These are phyloP conservation scores for Lasioglossum leucozonium DNA, from an alignment of 2,888 invertebrate genomes.

Conservation along the genomic window DNA sequence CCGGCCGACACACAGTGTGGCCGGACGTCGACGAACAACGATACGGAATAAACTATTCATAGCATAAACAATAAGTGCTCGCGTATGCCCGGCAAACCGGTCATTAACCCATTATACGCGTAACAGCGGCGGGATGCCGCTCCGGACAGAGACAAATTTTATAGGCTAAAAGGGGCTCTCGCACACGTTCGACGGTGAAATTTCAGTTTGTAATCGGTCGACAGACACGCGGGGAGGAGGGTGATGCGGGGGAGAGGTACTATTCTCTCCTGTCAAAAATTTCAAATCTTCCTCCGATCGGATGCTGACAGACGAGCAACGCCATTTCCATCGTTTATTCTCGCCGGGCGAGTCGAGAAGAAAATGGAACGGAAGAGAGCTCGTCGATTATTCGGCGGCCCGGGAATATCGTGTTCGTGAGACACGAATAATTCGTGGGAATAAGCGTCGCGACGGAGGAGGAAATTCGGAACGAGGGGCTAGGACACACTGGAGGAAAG, in stretches of 20 bases:
- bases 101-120: conserved; percentile 52
- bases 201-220: not conserved
- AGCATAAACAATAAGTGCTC: conserved; percentile 54
- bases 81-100: conserved; percentile 8
- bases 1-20: not conserved
- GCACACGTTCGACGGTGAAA: not conserved
- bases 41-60: conserved; percentile 55
- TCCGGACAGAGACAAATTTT: conserved; percentile 14
- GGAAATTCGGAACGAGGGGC: conserved; percentile 3
- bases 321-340: not conserved
- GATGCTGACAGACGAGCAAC: not conserved
- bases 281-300: not conserved
- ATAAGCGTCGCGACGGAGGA: not conserved
- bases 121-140: conserved; percentile 10
- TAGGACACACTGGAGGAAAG: conserved; percentile 20
- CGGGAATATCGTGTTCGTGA: not conserved
- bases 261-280: not conserved
- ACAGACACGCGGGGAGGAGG: not conserved
- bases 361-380: not conserved
- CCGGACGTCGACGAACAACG: conserved; percentile 23
- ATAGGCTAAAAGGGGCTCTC: not conserved
- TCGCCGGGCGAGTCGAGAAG: not conserved
- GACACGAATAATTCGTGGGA: conserved; percentile 10
- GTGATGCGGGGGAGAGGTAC: not conserved
- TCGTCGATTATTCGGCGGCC: not conserved